Percentiles rank a stretch among this genome's conserved stretches.
Evolutionary conservation across 2,113 vertebrate genomes (phyloP).

Genomic region (Oophaga pumilio): DNA sequence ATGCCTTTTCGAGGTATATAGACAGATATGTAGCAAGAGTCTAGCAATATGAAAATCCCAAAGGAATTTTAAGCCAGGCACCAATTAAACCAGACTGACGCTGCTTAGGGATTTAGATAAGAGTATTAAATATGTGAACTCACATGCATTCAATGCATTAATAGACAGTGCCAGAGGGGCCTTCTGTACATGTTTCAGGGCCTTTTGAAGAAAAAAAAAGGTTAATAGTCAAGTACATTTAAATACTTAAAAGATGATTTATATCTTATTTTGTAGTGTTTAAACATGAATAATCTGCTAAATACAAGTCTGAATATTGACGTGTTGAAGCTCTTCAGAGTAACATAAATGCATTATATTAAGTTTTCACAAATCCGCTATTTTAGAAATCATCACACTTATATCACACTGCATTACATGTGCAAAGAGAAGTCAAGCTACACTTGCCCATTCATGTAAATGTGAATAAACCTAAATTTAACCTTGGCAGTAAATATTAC

Average conservation of each 20-base stretch:
- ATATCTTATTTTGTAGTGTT: constrained; percentile 29
- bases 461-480: not conserved
- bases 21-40: constrained; percentile 54
- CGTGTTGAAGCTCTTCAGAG: not conserved
- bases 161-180: constrained; percentile 51
- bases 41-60: constrained; percentile 57
- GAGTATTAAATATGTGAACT: constrained; percentile 59
- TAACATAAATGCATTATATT: constrained; percentile 11
- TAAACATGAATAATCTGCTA: constrained; percentile 49
- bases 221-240: constrained; percentile 37
- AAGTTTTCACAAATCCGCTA: not conserved
- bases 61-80: constrained; percentile 58
- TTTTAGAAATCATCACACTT: not conserved
- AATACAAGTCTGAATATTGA: not conserved
- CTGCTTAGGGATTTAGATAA: constrained; percentile 59
- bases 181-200: constrained; percentile 35
- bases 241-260: constrained; percentile 47
- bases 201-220: constrained; percentile 37
- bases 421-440: not conserved
- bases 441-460: not conserved
- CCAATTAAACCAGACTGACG: constrained; percentile 58
- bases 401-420: not conserved
- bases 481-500: not conserved
- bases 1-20: constrained; percentile 45
- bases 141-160: constrained; percentile 55